Conservation (phyloP, 2,888 invertebrate genomes). For the Dilophus febrilis region DNA sequence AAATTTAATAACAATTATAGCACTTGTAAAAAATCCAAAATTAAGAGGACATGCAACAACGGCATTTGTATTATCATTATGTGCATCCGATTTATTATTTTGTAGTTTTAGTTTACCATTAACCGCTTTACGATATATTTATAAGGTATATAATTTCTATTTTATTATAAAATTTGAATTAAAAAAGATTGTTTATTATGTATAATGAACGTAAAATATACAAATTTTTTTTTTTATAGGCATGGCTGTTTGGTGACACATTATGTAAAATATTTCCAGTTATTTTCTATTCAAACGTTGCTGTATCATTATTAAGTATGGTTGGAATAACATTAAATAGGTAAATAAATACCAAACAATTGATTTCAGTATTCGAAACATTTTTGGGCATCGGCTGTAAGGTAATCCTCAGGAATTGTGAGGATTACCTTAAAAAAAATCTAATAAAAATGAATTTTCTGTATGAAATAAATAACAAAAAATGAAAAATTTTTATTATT, state of each 20-base stretch:
- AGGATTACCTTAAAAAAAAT: too few species aligned
- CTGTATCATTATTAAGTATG: constrained; percentile 73
- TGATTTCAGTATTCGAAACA: too few species aligned
- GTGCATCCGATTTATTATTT: constrained; percentile 72
- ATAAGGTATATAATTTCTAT: constrained; percentile 34
- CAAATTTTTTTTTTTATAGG: constrained; percentile 16
- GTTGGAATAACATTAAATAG: constrained; percentile 79
- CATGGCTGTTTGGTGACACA: constrained; percentile 61
- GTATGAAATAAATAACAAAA: too few species aligned
- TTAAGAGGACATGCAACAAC: constrained; percentile 71
- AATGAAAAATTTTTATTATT: too few species aligned
- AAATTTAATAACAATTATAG: constrained; percentile 65
- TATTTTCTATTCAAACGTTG: constrained; percentile 79
- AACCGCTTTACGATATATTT: constrained; percentile 65
- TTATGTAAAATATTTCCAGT: constrained; percentile 74
- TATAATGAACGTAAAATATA: too few species aligned
- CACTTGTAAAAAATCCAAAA: constrained; percentile 59
- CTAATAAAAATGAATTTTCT: too few species aligned
- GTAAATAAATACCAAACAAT: too few species aligned
- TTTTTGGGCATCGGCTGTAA: too few species aligned
- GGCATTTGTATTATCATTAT: constrained; percentile 71
- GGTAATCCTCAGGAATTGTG: too few species aligned
- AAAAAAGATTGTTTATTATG: too few species aligned
- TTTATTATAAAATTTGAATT: too few species aligned
- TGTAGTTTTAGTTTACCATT: constrained; percentile 70